Evolutionary conservation across 2,113 vertebrate species (phyloP).

Genomic region (Theristicus caerulescens): DNA sequence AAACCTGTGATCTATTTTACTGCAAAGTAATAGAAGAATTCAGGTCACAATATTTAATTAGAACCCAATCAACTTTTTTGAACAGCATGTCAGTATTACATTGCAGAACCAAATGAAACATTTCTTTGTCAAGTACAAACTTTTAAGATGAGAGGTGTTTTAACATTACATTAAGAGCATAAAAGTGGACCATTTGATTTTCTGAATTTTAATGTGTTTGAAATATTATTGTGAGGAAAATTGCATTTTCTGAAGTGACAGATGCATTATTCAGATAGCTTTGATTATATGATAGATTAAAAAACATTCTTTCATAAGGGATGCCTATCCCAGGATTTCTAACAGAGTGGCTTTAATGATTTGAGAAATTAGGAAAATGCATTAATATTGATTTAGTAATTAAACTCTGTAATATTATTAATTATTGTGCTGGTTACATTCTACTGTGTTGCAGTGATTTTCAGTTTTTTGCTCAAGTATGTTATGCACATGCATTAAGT

Average conservation of each 20-base stretch:
- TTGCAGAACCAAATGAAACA: conserved; percentile 80
- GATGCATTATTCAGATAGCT: conserved; percentile 79
- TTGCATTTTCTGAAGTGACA: conserved; percentile 79
- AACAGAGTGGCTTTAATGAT: conserved; percentile 81
- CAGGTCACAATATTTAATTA: conserved; percentile 78
- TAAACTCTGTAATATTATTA: conserved; percentile 33
- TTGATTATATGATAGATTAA: conserved; percentile 77
- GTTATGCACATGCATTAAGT: not conserved
- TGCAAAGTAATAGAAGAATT: conserved; percentile 17
- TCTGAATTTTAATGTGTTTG: conserved; percentile 82
- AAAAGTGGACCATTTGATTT: conserved; percentile 79
- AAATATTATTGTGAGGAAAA: conserved; percentile 81
- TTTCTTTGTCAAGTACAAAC: conserved; percentile 73
- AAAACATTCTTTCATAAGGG: conserved; percentile 67
- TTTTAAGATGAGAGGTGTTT: conserved; percentile 64
- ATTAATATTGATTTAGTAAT: conserved; percentile 51
- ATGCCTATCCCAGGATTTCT: not conserved
- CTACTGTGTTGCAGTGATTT: not conserved
- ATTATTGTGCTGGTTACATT: conserved; percentile 33
- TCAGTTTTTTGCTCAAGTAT: not conserved
- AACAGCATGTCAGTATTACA: conserved; percentile 80
- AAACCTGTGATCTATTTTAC: conserved; percentile 16
- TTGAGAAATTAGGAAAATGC: conserved; percentile 69
- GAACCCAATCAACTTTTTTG: conserved; percentile 79
- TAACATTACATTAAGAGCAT: conserved; percentile 70